Evolutionary conservation across 2,113 vertebrate genomes (phyloP).

Genomic region (Xenopus laevis): DNA sequence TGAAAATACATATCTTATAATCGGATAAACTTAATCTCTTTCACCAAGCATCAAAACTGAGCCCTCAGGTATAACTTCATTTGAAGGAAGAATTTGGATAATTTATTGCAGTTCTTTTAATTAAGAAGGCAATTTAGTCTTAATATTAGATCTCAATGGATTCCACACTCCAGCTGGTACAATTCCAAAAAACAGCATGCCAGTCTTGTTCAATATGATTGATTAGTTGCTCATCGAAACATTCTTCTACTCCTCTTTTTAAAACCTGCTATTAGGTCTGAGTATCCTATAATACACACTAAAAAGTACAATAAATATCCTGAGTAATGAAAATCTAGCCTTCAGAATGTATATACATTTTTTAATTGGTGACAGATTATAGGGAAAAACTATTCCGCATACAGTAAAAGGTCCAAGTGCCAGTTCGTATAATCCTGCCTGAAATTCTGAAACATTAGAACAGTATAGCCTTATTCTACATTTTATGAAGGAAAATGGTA

Average conservation of each 20-base stretch:
- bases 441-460: too few species aligned
- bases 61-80: conserved; percentile 38
- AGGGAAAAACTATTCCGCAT: too few species aligned
- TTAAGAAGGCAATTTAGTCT: conserved; percentile 49
- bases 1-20: conserved; percentile 49
- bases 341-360: too few species aligned
- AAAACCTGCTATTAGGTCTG: too few species aligned
- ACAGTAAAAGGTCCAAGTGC: too few species aligned
- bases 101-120: conserved; percentile 53
- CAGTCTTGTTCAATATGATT: conserved; percentile 1
- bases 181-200: neutral
- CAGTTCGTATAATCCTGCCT: too few species aligned
- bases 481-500: too few species aligned
- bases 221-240: neutral
- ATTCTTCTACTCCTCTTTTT: neutral
- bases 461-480: too few species aligned
- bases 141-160: conserved; percentile 13
- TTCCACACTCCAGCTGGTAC: conserved; percentile 2
- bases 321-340: too few species aligned
- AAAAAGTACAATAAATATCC: too few species aligned
- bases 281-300: too few species aligned
- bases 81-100: conserved; percentile 46
- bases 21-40: conserved; percentile 51
- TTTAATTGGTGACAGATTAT: too few species aligned
- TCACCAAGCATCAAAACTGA: conserved; percentile 38